These are phyloP conservation scores for Antheraea yamamai DNA, from an alignment of 2,888 invertebrate species.

Conservation along the genomic window DNA sequence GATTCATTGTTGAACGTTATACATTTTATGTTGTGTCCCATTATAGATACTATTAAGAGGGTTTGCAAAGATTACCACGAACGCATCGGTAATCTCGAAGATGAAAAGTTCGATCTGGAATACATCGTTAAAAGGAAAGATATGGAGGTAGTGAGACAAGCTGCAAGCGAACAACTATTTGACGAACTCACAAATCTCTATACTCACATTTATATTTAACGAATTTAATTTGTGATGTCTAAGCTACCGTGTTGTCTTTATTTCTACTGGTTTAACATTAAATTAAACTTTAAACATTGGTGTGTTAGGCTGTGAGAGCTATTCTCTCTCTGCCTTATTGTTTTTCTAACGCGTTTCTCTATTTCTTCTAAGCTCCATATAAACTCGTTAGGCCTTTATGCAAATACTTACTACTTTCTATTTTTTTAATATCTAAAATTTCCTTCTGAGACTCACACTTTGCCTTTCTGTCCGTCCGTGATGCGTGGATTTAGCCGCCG, in stretches of 20 bases:
- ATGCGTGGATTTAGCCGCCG: conserved; percentile 46
- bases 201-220: conserved; percentile 58
- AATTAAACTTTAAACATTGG: conserved; percentile 57
- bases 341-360: conserved; percentile 66
- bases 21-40: conserved; percentile 64
- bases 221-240: conserved; percentile 67
- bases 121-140: conserved; percentile 99
- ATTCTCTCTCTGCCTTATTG: conserved; percentile 39
- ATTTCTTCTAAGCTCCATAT: conserved; percentile 68
- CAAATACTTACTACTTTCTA: conserved; percentile 63
- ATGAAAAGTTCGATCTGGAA: conserved; percentile 99
- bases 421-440: conserved; percentile 55
- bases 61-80: conserved; percentile 92
- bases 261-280: conserved; percentile 67
- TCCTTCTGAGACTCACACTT: conserved; percentile 63
- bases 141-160: conserved; percentile 92
- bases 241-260: conserved; percentile 70
- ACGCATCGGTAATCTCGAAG: conserved; percentile 94
- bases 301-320: conserved; percentile 47
- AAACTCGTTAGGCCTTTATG: conserved; percentile 59
- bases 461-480: conserved; percentile 61
- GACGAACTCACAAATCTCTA: conserved; percentile 65
- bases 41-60: conserved; percentile 89
- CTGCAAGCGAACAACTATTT: conserved; percentile 61
- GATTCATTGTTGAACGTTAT: conserved; percentile 40